Evolutionary conservation across 2,888 invertebrate genomes (phyloP).

Genomic region (Zeuzera pyrina): DNA sequence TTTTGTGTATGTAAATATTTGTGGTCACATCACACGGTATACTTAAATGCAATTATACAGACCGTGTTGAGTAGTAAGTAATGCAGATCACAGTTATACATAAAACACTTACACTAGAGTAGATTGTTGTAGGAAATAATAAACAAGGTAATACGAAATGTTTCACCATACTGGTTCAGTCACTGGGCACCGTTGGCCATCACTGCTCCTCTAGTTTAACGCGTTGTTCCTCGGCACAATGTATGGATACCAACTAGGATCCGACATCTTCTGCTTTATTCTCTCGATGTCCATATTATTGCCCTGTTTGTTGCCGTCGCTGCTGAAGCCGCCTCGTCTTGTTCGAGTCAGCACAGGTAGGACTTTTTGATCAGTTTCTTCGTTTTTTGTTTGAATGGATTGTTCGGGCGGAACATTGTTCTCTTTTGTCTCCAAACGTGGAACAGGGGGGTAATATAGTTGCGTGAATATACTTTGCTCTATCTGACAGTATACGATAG

Average conservation of each 20-base stretch:
- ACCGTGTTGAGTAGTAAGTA: too few relatives aligned
- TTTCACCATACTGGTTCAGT: too few relatives aligned
- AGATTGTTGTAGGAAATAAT: too few relatives aligned
- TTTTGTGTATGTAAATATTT: too few relatives aligned
- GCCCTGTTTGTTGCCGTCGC: constrained; percentile 12
- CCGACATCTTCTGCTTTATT: constrained; percentile 11
- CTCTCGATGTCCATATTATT: constrained; percentile 17
- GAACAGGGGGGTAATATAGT: background rate
- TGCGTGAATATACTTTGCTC: background rate
- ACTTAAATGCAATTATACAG: too few relatives aligned
- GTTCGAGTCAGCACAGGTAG: constrained; percentile 4
- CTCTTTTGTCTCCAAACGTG: background rate
- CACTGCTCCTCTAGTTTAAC: constrained; percentile 23
- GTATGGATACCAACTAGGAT: constrained; percentile 22
- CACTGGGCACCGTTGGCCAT: too few relatives aligned
- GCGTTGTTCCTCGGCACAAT: constrained; percentile 12
- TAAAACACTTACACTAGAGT: too few relatives aligned
- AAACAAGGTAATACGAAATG: too few relatives aligned
- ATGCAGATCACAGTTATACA: too few relatives aligned
- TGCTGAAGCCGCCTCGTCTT: constrained; percentile 18
- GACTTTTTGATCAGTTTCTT: background rate
- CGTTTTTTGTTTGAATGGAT: background rate
- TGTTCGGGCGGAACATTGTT: background rate
- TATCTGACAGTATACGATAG: background rate
- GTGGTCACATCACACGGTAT: too few relatives aligned